A percentile compares a stretch with the other conserved stretches of the same genome.
Evolutionary conservation across 1,140 invertebrate species (phyloP).

Genomic region (Periplaneta americana): DNA sequence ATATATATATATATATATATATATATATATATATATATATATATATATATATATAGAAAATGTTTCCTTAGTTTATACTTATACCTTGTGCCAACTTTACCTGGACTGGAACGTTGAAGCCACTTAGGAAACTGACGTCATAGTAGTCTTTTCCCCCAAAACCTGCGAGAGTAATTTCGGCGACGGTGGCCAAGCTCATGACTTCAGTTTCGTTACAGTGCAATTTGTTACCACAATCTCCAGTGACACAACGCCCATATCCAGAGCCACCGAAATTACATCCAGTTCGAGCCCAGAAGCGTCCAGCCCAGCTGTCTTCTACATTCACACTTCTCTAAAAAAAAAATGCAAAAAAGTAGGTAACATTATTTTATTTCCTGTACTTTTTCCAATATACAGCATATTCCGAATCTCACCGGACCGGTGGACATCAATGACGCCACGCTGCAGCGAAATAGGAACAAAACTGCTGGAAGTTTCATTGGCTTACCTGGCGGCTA

Average conservation of each 20-base stretch:
- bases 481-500: too few relatives aligned
- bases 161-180: constrained; percentile 39
- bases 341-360: too few relatives aligned
- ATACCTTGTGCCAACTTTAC: background rate
- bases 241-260: constrained; percentile 34
- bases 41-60: too few relatives aligned
- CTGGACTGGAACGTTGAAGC: constrained; percentile 33
- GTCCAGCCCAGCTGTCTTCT: constrained; percentile 32
- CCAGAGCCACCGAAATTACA: constrained; percentile 30
- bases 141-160: constrained; percentile 37
- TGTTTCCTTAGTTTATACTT: background rate
- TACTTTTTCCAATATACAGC: too few relatives aligned
- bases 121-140: constrained; percentile 42
- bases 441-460: too few relatives aligned
- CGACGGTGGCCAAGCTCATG: constrained; percentile 38
- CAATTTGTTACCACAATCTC: constrained; percentile 37
- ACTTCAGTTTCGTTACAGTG: constrained; percentile 38
- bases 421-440: too few relatives aligned
- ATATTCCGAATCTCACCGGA: too few relatives aligned
- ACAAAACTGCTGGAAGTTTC: too few relatives aligned
- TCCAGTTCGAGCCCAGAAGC: constrained; percentile 39
- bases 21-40: too few relatives aligned
- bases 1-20: too few relatives aligned
- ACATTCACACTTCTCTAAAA: background rate
- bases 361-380: too few relatives aligned